These are phyloP conservation scores for Perca fluviatilis DNA, from an alignment of 2,113 vertebrate genomes.

Conservation along the genomic window DNA sequence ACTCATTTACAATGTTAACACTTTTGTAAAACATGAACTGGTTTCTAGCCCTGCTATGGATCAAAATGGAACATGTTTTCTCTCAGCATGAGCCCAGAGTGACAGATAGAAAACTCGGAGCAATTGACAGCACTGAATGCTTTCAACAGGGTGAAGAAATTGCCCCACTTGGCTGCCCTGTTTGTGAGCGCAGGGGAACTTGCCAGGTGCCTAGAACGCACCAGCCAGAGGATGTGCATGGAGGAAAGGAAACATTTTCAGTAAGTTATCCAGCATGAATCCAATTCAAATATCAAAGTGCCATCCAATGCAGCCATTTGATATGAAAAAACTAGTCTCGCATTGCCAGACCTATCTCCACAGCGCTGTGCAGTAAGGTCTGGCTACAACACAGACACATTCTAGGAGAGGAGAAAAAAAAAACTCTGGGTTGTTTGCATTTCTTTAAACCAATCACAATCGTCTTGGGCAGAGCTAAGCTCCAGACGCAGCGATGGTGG, in stretches of 20 bases:
- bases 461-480: no score
- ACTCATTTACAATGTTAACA: not conserved
- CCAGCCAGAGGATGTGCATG: not conserved
- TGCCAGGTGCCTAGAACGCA: not conserved
- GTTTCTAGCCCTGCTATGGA: not conserved
- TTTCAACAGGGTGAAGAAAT: conserved; percentile 7
- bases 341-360: no score
- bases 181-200: not conserved
- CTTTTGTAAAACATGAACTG: conserved; percentile 13
- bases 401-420: no score
- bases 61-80: conserved; percentile 25
- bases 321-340: not conserved
- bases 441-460: no score
- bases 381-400: no score
- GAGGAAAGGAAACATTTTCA: not conserved
- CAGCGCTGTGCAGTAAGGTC: no score
- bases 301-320: not conserved
- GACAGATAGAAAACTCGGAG: conserved; percentile 26
- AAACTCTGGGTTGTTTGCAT: no score
- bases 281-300: not conserved
- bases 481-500: no score
- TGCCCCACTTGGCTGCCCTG: conserved; percentile 1
- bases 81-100: conserved; percentile 19
- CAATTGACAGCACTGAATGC: conserved; percentile 13
- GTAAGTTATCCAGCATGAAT: not conserved